Conservation (phyloP, 2,888 invertebrate genomes). For the Tholera decimalis region DNA sequence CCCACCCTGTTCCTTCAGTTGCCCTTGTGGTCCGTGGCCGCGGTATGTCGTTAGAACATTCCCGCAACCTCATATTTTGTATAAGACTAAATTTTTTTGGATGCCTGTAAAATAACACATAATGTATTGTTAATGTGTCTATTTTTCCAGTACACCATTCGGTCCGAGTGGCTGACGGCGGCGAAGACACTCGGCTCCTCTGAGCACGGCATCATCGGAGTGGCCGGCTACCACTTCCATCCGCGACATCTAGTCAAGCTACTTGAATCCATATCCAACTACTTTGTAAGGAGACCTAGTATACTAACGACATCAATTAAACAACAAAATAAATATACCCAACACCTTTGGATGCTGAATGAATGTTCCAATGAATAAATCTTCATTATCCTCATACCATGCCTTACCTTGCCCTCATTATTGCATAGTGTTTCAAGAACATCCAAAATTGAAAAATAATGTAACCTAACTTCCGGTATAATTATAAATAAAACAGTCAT, state of each 20-base stretch:
- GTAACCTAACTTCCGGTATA: conserved; percentile 15
- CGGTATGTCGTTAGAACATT: too few species aligned
- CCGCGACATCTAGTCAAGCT: conserved; percentile 82
- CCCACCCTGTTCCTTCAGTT: too few species aligned
- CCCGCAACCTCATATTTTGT: too few species aligned
- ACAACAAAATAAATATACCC: too few species aligned
- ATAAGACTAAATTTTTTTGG: too few species aligned
- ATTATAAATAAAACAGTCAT: conserved; percentile 24
- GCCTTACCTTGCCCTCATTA: background rate
- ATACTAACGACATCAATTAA: background rate
- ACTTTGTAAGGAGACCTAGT: conserved; percentile 70
- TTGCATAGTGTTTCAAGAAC: background rate
- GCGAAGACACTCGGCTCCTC: conserved; percentile 77
- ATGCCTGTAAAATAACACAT: too few species aligned
- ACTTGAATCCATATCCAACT: conserved; percentile 77
- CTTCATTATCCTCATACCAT: background rate
- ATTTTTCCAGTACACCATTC: conserved; percentile 72
- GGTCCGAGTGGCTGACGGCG: conserved; percentile 84
- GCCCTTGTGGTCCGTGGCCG: too few species aligned
- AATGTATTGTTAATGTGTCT: background rate
- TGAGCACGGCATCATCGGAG: conserved; percentile 80
- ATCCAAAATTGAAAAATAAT: background rate
- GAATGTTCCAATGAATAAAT: background rate
- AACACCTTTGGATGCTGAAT: too few species aligned
- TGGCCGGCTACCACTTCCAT: conserved; percentile 86